These are phyloP conservation scores for Uropetala carovei DNA, from an alignment of 2,888 invertebrate species.

Conservation along the genomic window DNA sequence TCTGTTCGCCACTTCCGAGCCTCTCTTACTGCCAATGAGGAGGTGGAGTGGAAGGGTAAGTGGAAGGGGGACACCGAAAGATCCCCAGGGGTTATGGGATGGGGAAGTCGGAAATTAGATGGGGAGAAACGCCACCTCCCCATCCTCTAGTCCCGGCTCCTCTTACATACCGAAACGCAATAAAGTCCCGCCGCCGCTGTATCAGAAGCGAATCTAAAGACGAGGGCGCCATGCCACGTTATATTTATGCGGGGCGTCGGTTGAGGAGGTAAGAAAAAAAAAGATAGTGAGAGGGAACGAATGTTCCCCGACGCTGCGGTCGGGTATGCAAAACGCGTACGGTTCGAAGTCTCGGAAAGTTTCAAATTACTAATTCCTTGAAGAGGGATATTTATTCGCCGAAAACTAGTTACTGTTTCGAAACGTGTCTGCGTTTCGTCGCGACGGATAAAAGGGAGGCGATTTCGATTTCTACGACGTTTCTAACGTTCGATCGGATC, in stretches of 20 bases:
- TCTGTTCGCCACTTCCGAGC: slow-evolving; percentile 53
- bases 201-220: neutral
- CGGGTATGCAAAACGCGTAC: neutral
- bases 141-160: no score
- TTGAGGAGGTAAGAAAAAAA: neutral
- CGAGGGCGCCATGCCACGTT: neutral
- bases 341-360: neutral
- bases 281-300: neutral
- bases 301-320: neutral
- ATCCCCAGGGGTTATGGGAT: neutral
- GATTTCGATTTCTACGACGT: no score
- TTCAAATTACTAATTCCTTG: neutral
- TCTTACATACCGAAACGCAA: slow-evolving; percentile 18
- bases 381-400: neutral
- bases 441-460: no score
- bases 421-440: no score
- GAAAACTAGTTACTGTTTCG: neutral
- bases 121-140: neutral
- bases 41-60: neutral
- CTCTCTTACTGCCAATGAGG: slow-evolving; percentile 18
- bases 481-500: no score
- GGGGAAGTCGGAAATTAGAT: neutral
- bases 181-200: neutral
- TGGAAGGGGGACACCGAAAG: neutral
- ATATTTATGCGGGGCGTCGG: no score